phyloP scores from a whole-genome alignment of 2,888 invertebrate species.

The Elysia crispata region DNA sequence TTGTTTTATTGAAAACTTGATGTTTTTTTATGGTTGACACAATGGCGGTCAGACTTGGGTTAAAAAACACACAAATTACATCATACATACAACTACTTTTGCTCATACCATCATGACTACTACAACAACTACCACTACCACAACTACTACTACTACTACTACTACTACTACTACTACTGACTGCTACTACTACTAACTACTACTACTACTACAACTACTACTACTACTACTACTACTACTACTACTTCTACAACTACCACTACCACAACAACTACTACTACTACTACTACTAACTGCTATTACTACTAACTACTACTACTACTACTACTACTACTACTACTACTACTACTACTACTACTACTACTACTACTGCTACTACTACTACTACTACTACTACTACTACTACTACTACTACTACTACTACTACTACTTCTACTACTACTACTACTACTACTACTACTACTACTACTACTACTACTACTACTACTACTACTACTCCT shows the following conservation, averaged over 20 bases:
- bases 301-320: neutral
- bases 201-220: too few relatives aligned
- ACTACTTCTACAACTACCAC: too few relatives aligned
- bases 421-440: conserved; percentile 6
- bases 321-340: conserved; percentile 12
- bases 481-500: conserved; percentile 15
- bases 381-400: conserved; percentile 17
- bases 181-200: neutral
- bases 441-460: conserved; percentile 19
- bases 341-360: conserved; percentile 16
- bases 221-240: too few relatives aligned
- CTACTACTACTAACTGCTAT: conserved; percentile 2
- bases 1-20: too few relatives aligned
- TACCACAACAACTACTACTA: neutral
- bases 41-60: too few relatives aligned
- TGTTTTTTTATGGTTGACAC: too few relatives aligned
- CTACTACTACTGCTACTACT: conserved; percentile 22
- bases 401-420: conserved; percentile 19
- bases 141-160: too few relatives aligned
- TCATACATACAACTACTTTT: too few relatives aligned
- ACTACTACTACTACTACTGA: too few relatives aligned
- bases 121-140: too few relatives aligned
- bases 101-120: too few relatives aligned
- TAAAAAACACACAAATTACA: too few relatives aligned
- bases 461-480: conserved; percentile 19